A percentile compares a stretch with the other conserved stretches of the same genome.
These are phyloP conservation scores for Sander lucioperca DNA, from an alignment of 2,113 vertebrate species.

Conservation along the genomic window DNA sequence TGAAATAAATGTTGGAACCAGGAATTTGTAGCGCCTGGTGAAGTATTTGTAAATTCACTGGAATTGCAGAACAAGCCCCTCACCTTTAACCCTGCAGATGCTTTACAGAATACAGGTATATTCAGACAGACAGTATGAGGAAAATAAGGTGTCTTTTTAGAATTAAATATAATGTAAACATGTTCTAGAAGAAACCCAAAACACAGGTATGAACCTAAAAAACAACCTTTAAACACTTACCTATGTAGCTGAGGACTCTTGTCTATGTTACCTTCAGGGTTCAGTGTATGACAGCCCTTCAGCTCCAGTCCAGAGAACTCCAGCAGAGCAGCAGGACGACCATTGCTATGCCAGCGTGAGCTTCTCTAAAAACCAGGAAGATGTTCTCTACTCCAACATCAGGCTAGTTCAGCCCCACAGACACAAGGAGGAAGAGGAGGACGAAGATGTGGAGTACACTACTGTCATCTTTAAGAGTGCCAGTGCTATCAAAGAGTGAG, in stretches of 20 bases:
- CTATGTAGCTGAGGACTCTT: not conserved
- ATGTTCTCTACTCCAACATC: slow-evolving; percentile 44
- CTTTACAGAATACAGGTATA: not conserved
- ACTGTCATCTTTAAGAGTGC: not conserved
- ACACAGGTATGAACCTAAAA: no score
- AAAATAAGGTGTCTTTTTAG: no score
- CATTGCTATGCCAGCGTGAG: slow-evolving; percentile 19
- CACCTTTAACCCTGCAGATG: not conserved
- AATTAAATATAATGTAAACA: no score
- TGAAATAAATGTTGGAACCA: no score
- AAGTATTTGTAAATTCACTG: not conserved
- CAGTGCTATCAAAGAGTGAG: not conserved
- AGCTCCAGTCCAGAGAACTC: not conserved
- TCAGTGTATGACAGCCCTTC: not conserved
- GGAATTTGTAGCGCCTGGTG: no score
- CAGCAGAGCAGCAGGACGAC: rapidly evolving
- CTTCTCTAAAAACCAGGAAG: not conserved
- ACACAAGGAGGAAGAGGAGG: not conserved
- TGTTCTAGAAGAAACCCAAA: no score
- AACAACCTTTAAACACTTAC: no score
- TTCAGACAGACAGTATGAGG: no score
- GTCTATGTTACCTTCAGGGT: not conserved
- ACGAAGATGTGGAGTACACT: slow-evolving; percentile 14
- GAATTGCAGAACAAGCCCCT: not conserved
- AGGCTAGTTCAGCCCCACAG: not conserved